Evolutionary conservation across 2,797 vertebrate genomes (phyloP), one percentile per base, ranked within the genome.

Genomic region (Diglossa cyanea): DNA sequence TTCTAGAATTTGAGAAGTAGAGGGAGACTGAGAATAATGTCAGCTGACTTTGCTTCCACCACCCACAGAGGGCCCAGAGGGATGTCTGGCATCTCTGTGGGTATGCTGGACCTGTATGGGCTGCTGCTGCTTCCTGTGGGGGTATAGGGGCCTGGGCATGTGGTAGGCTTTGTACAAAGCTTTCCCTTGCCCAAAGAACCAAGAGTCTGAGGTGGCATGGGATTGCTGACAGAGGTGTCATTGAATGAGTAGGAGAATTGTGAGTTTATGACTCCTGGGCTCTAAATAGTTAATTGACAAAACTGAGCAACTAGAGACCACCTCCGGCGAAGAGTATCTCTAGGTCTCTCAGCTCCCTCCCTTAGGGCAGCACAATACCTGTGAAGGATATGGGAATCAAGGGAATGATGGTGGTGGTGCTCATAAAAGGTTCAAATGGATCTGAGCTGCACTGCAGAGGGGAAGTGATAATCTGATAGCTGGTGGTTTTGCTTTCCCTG

Each of bases 61-160:
- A 42, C 13, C 17, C 58, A 50, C 31, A 82, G 67, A 85, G 67
- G 33, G 55, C 63, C 66, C 26, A 62, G 77, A 73, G 15, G 62
- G 35, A 61, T 85, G 31, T 33, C 1, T 2, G 35, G 13, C 17
- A 71, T 68, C 63, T 77, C 4, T 80, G 4, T 61, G n/a, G 39
- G 23, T 50, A 15, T 53, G 47, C 24, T 87, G 63, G 47, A 78
- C 62, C 11, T 62, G 18, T 19, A 7, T 17, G 28, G 20, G 23
- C 20, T 80, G 35, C 63, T 72, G 11, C 62, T 87, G 23, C 50
- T 79, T 79, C 31, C 44, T 44, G 11, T 51, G 77, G 28, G 47
- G 13, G 24, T 42, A 1, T 0, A 65, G 44, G 70, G 73, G 16
- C 35, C 35, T 48, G 30, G 33, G 15, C 20, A n/a, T 0, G 0